Percentiles rank a stretch among this genome's conserved stretches.
These are phyloP conservation scores for Myrmecophaga tridactyla DNA, from an alignment of 2,113 vertebrate species.

Conservation along the genomic window DNA sequence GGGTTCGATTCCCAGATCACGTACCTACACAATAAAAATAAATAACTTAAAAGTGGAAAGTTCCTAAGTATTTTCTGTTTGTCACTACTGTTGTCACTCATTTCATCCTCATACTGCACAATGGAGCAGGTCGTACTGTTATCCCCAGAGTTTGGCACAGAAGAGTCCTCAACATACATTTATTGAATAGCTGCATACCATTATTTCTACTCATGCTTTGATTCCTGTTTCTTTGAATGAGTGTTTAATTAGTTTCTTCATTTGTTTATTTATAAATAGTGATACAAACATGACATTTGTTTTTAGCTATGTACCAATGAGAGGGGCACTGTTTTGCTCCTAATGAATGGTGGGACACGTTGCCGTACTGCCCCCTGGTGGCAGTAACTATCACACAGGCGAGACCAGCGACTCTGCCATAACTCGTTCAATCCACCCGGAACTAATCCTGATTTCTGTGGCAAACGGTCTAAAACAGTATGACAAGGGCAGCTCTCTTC, in stretches of 20 bases:
- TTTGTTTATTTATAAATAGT: background rate
- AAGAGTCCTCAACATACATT: background rate
- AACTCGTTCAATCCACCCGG: conserved; percentile 40
- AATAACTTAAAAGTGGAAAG: background rate
- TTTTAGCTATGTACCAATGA: background rate
- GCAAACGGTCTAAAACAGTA: conserved; percentile 42
- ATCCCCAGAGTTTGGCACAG: background rate
- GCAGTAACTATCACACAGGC: background rate
- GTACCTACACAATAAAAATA: too few relatives aligned
- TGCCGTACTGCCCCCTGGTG: background rate
- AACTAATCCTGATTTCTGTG: conserved; percentile 44
- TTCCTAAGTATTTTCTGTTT: background rate
- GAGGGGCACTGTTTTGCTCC: background rate
- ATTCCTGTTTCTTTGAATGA: background rate
- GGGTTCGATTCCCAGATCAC: too few relatives aligned
- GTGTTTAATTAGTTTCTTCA: background rate
- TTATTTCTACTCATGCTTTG: background rate
- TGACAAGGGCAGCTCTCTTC: conserved; percentile 49
- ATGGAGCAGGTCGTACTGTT: background rate
- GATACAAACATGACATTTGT: background rate
- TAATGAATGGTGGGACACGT: background rate
- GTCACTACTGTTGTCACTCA: background rate
- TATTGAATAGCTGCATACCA: background rate
- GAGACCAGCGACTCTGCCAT: background rate
- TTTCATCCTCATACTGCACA: background rate